Evolutionary conservation across 2,113 vertebrate genomes (phyloP).

Genomic region (Notarius lentiginosus): DNA sequence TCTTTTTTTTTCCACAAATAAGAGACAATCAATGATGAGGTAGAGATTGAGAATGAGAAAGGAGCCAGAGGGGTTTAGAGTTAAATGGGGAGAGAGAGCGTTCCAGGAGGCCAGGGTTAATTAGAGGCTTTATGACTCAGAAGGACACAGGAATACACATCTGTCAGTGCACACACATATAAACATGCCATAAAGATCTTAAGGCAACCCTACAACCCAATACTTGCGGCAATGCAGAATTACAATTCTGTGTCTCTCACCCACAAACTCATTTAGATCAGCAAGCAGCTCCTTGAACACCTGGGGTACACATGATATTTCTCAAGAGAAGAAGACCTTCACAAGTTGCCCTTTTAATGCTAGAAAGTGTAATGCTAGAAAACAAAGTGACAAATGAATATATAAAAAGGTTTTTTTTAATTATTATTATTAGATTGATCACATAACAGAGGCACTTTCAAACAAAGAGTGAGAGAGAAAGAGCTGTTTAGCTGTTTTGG

Average conservation of each 20-base stretch:
- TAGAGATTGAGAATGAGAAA: slow-evolving; percentile 44
- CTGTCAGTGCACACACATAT: slow-evolving; percentile 13
- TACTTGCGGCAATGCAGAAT: slow-evolving; percentile 3
- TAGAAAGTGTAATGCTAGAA: neutral
- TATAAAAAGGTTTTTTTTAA: slow-evolving; percentile 24
- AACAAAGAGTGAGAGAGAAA: neutral
- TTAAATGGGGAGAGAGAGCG: slow-evolving; percentile 58
- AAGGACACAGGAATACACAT: slow-evolving; percentile 53
- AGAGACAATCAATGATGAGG: slow-evolving; percentile 55
- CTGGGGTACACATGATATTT: slow-evolving; percentile 23
- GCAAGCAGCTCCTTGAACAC: slow-evolving; percentile 42
- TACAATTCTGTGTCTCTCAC: neutral
- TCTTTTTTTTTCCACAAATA: slow-evolving; percentile 43
- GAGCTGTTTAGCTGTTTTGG: slow-evolving; percentile 21
- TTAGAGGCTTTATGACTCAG: slow-evolving; percentile 73
- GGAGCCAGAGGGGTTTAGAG: slow-evolving; percentile 56
- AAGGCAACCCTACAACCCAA: slow-evolving; percentile 33
- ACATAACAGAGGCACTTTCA: slow-evolving; percentile 14
- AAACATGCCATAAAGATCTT: slow-evolving; percentile 33
- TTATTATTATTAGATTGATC: neutral
- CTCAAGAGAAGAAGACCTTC: slow-evolving; percentile 29
- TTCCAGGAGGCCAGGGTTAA: slow-evolving; percentile 79
- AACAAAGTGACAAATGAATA: neutral
- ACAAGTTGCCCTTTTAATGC: slow-evolving; percentile 4
- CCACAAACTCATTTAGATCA: slow-evolving; percentile 35